Evolutionary conservation across 2,113 vertebrate genomes (phyloP), one percentile per base, ranked within the genome.

Genomic region (Rhagologus leucostigma): DNA sequence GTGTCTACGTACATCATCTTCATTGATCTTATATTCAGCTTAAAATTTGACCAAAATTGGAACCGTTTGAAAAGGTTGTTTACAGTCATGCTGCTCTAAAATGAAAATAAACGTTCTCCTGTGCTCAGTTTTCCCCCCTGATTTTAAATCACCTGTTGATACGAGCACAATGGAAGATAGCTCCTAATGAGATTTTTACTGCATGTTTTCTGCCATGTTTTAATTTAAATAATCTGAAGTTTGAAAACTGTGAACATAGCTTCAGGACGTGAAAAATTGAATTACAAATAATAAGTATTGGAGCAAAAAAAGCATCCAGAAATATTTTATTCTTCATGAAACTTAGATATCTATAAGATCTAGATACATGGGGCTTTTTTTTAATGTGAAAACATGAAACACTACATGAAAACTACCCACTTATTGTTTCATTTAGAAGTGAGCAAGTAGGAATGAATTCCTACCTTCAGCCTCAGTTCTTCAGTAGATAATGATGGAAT

Each of bases 341-440:
- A 79, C 7, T 18, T 67, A 3, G 2, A 11, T n/a, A 23, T 84
- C 35, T 32, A 11, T 53, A 84, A 84, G 3, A 39, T 60, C 20
- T 39, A 91, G 93, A 52, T 81, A 27, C 6, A 12, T 81, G 16
- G 0, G 0, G 1, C 3, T 1, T 55, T 5, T 53, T 74, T 86
- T 55, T 7, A n/a, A 35, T 37, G 4, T 57, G 47, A 95, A 95
- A 27, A 60, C 21, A 52, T 84, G 60, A n/a, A n/a, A n/a, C n/a
- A n/a, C n/a, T n/a, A n/a, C n/a, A n/a, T n/a, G 56, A 86, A 63
- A 0, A 0, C 26, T 50, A 39, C 56, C 55, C 3, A 2, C 32
- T 52, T 67, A n/a, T n/a, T n/a, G n/a, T n/a, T n/a, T n/a, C n/a
- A n/a, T n/a, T n/a, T n/a, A n/a, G n/a, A 57, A 59, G 26, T 42